phyloP scores from a whole-genome alignment of 2,797 vertebrate genomes.

The Muraenolepis orangiensis region DNA sequence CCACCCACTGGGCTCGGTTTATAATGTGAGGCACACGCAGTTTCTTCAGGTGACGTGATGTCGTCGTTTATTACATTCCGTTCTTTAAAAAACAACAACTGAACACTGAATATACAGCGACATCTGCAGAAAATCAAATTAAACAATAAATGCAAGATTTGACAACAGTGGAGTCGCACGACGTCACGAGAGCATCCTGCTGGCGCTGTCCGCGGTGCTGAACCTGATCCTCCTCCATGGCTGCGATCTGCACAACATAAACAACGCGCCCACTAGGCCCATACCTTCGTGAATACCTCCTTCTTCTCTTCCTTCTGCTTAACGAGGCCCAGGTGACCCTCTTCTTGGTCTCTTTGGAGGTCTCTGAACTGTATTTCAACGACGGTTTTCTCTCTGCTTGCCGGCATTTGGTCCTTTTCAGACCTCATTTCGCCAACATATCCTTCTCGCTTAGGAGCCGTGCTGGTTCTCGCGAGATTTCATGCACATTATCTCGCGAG shows the following conservation, averaged over 20 bases:
- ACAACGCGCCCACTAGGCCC: conserved; percentile 41
- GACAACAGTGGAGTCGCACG: not conserved
- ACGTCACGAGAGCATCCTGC: not conserved
- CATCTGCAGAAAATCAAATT: not conserved
- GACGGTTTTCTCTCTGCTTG: conserved; percentile 68
- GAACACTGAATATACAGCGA: not conserved
- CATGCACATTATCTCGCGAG: conserved; percentile 52
- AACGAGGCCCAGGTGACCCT: conserved; percentile 32
- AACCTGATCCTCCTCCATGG: conserved; percentile 56
- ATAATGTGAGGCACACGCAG: not conserved
- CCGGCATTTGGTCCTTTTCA: conserved; percentile 76
- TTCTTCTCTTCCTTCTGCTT: conserved; percentile 81
- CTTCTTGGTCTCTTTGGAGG: conserved; percentile 70
- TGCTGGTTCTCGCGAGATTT: conserved; percentile 61
- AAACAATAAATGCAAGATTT: not conserved
- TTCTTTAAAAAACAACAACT: too few species aligned
- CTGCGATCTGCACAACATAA: conserved; percentile 29
- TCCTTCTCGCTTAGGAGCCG: conserved; percentile 42
- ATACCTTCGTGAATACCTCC: conserved; percentile 77
- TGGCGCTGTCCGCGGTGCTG: conserved; percentile 81
- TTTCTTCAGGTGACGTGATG: not conserved
- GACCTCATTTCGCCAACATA: conserved; percentile 78
- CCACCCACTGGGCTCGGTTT: not conserved
- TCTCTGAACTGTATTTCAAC: conserved; percentile 77
- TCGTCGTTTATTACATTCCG: not conserved